phyloP scores from a whole-genome alignment of 2,113 vertebrate species.

The Muscicapa adusta region DNA sequence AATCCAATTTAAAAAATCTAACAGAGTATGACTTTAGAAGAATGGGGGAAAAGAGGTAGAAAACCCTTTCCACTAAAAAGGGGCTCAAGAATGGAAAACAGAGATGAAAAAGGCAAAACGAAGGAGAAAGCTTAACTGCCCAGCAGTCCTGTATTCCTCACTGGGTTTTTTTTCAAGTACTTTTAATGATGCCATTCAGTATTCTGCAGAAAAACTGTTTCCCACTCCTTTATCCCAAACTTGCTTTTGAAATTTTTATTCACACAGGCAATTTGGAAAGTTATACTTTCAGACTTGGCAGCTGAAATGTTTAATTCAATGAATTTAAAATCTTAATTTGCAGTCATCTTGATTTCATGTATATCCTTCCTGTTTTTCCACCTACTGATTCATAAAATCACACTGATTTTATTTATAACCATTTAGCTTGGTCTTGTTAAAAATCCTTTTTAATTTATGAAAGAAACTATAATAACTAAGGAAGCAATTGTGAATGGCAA shows the following conservation, averaged over 20 bases:
- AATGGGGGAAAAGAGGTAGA: background rate
- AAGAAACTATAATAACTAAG: background rate
- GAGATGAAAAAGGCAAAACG: background rate
- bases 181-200: background rate
- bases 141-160: background rate
- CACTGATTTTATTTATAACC: background rate
- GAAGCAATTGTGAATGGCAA: background rate
- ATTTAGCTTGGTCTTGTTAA: background rate
- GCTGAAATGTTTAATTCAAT: background rate
- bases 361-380: background rate
- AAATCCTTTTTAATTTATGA: background rate
- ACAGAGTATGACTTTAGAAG: background rate
- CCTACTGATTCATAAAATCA: background rate
- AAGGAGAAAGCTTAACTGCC: background rate
- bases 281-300: background rate
- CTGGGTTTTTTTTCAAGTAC: background rate
- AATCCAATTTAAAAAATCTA: background rate
- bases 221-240: background rate
- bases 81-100: background rate
- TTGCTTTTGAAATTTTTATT: background rate
- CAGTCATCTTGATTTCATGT: background rate
- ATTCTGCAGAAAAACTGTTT: background rate
- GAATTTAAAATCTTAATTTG: background rate
- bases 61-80: background rate
- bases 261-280: background rate